Evolutionary conservation across 2,888 invertebrate species (phyloP).

Genomic region (Hypomecis punctinalis): DNA sequence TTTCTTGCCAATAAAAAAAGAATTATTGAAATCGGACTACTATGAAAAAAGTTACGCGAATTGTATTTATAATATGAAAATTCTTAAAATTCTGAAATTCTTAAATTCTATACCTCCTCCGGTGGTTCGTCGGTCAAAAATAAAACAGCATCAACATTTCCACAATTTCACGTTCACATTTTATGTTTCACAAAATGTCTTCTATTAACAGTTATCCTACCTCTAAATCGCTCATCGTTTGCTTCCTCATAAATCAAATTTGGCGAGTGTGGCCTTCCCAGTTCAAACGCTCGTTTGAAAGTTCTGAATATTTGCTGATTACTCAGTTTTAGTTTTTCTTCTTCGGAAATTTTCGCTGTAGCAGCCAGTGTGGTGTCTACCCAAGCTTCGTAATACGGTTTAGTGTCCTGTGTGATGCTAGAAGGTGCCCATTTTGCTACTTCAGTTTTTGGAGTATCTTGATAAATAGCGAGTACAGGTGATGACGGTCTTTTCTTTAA

Average conservation of each 20-base stretch:
- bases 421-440: conserved; percentile 70
- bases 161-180: background rate
- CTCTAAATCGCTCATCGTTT: conserved; percentile 63
- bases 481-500: conserved; percentile 14
- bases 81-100: no score
- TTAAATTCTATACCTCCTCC: no score
- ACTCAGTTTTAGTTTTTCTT: conserved; percentile 50
- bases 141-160: background rate
- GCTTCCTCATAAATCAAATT: conserved; percentile 57
- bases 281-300: conserved; percentile 48
- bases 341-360: conserved; percentile 51
- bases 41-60: no score
- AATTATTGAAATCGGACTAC: no score
- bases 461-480: conserved; percentile 16
- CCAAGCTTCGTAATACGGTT: conserved; percentile 77
- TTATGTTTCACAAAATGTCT: conserved; percentile 5
- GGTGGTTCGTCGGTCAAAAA: no score
- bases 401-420: conserved; percentile 57
- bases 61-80: no score
- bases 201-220: conserved; percentile 61
- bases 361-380: conserved; percentile 67
- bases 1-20: no score
- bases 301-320: conserved; percentile 48
- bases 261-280: conserved; percentile 49
- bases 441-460: conserved; percentile 60